phyloP scores from a whole-genome alignment of 2,113 vertebrate genomes.

The Microcebus lehilahytsara region DNA sequence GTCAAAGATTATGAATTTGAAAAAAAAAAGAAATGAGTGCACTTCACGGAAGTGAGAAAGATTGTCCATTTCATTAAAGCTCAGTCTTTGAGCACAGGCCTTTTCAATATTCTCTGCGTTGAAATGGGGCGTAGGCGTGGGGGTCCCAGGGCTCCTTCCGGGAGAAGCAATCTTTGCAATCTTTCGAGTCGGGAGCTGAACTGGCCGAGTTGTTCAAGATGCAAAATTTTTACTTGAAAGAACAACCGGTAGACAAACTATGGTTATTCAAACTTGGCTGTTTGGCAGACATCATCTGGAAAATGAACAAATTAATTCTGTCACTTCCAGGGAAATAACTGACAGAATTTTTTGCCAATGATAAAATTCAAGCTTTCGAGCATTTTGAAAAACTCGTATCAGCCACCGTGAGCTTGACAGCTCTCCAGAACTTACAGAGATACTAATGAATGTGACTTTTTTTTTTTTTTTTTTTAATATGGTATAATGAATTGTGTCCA shows the following conservation, averaged over 20 bases:
- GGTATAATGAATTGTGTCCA: slow-evolving; percentile 1
- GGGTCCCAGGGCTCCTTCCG: fast-evolving
- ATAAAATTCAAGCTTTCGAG: slow-evolving; percentile 70
- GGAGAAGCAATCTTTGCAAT: no score
- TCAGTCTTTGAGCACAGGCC: background rate
- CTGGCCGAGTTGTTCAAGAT: background rate
- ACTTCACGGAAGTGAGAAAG: background rate
- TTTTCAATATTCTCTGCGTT: background rate
- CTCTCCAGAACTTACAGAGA: slow-evolving; percentile 64
- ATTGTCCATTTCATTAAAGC: background rate
- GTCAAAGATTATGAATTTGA: background rate
- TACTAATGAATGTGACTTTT: slow-evolving; percentile 49
- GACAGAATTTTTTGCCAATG: slow-evolving; percentile 75
- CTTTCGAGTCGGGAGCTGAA: background rate
- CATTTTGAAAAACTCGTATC: slow-evolving; percentile 67
- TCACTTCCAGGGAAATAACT: slow-evolving; percentile 74
- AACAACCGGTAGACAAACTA: slow-evolving; percentile 52
- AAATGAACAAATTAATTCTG: slow-evolving; percentile 77
- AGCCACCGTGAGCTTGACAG: slow-evolving; percentile 47
- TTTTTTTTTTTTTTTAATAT: slow-evolving; percentile 44
- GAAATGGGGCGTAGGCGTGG: fast-evolving
- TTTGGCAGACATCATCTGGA: slow-evolving; percentile 73
- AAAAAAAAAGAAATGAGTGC: background rate
- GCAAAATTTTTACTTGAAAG: slow-evolving; percentile 39
- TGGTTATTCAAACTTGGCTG: slow-evolving; percentile 59